These are phyloP conservation scores for Pygoscelis adeliae DNA, from an alignment of 2,113 vertebrate genomes.

Conservation along the genomic window DNA sequence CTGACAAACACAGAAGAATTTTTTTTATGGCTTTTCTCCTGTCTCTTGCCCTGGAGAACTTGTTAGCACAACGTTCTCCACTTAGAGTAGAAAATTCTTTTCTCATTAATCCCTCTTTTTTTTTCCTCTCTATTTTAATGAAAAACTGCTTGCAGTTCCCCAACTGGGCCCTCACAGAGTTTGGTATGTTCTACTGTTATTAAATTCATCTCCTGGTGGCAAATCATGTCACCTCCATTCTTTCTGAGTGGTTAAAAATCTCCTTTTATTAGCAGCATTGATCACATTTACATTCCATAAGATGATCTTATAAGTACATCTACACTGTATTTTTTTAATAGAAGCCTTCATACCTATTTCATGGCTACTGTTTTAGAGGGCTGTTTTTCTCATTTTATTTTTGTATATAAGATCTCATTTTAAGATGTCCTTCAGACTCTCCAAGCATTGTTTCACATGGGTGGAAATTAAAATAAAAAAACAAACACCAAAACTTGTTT, in stretches of 20 bases:
- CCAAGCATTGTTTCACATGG: not conserved
- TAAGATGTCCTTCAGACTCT: not conserved
- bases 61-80: not conserved
- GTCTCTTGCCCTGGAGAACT: not conserved
- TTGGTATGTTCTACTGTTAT: slow-evolving; percentile 48
- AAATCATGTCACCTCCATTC: slow-evolving; percentile 17
- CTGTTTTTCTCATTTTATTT: not conserved
- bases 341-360: not conserved
- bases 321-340: not conserved
- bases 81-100: slow-evolving; percentile 34
- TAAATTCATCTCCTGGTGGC: slow-evolving; percentile 44
- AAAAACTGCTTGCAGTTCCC: slow-evolving; percentile 9
- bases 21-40: not conserved
- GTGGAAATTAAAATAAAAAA: not conserved
- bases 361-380: not conserved
- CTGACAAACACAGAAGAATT: not conserved
- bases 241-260: not conserved
- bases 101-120: slow-evolving; percentile 19
- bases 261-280: slow-evolving; percentile 2
- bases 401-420: not conserved
- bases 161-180: not conserved
- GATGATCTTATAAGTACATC: not conserved
- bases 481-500: not conserved
- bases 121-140: not conserved
- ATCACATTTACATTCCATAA: not conserved